These are phyloP conservation scores for Luidia sarsii DNA, from an alignment of 53 echinoderm and acorn worm genomes.

Conservation along the genomic window DNA sequence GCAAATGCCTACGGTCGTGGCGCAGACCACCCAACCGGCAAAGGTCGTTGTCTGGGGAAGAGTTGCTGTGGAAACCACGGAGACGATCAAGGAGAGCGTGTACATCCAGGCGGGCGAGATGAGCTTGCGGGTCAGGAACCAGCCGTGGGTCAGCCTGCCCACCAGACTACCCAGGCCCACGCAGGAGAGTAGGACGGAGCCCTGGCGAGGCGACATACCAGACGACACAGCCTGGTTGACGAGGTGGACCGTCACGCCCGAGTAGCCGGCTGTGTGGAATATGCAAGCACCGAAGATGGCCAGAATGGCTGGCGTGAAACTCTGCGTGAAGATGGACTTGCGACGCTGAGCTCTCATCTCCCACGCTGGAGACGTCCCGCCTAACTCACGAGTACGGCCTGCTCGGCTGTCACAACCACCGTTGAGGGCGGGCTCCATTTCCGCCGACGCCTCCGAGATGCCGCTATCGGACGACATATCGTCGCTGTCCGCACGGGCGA, in stretches of 20 bases:
- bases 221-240: slow-evolving; percentile 37
- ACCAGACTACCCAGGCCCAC: slow-evolving; percentile 51
- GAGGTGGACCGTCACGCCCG: slow-evolving; percentile 41
- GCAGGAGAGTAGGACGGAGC: slow-evolving; percentile 24
- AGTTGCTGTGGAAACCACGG: background rate
- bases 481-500: background rate
- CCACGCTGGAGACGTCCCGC: background rate
- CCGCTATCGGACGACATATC: slow-evolving; percentile 13
- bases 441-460: background rate
- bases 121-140: slow-evolving; percentile 30
- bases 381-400: too few species aligned
- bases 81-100: slow-evolving; percentile 19
- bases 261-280: slow-evolving; percentile 53
- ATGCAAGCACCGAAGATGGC: slow-evolving; percentile 39
- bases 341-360: background rate
- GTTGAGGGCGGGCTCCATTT: background rate
- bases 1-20: slow-evolving; percentile 32
- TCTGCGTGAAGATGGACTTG: background rate
- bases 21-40: slow-evolving; percentile 28
- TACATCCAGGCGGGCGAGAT: slow-evolving; percentile 28
- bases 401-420: background rate
- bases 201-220: slow-evolving; percentile 14
- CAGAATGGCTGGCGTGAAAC: slow-evolving; percentile 30
- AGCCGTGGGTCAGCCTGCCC: slow-evolving; percentile 40
- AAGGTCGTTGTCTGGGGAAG: slow-evolving; percentile 15